These are phyloP conservation scores for Tipula confusa DNA, from an alignment of 2,888 invertebrate genomes.

Conservation along the genomic window DNA sequence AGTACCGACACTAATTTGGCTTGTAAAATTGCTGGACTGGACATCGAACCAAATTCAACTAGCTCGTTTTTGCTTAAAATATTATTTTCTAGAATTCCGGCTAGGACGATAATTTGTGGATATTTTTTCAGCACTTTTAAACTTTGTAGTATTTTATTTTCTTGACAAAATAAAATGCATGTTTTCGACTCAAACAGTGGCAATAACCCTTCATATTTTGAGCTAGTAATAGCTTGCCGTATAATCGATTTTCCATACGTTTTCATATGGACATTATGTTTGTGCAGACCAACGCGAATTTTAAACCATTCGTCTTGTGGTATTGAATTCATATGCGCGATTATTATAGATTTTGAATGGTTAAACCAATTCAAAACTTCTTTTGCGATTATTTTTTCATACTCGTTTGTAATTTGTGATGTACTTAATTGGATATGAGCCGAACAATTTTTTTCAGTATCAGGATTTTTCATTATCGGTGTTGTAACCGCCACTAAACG, in stretches of 20 bases:
- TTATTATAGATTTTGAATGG: slow-evolving; percentile 64
- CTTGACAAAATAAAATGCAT: slow-evolving; percentile 66
- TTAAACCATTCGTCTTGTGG: slow-evolving; percentile 61
- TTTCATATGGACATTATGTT: slow-evolving; percentile 65
- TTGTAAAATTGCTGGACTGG: slow-evolving; percentile 61
- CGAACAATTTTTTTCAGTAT: slow-evolving; percentile 40
- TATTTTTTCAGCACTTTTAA: slow-evolving; percentile 64
- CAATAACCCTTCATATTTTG: slow-evolving; percentile 63
- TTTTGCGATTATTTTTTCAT: slow-evolving; percentile 65
- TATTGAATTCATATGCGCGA: slow-evolving; percentile 70
- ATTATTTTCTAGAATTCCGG: slow-evolving; percentile 69
- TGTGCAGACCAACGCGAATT: slow-evolving; percentile 58
- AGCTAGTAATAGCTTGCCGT: slow-evolving; percentile 59
- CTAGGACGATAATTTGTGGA: slow-evolving; percentile 67
- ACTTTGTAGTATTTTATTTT: slow-evolving; percentile 57
- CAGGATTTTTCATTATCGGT: slow-evolving; percentile 57
- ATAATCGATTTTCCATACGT: slow-evolving; percentile 63
- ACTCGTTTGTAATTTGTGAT: slow-evolving; percentile 56
- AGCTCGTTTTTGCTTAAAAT: slow-evolving; percentile 67
- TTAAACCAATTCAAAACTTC: slow-evolving; percentile 68
- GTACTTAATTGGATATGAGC: slow-evolving; percentile 41
- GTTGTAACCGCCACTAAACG: slow-evolving; percentile 61
- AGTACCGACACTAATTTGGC: slow-evolving; percentile 66
- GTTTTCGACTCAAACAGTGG: slow-evolving; percentile 61
- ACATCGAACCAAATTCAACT: slow-evolving; percentile 60